A percentile compares a stretch with the other conserved stretches of the same genome.
Conservation (phyloP, 2,888 invertebrate species). For the Spilarctia lutea region DNA sequence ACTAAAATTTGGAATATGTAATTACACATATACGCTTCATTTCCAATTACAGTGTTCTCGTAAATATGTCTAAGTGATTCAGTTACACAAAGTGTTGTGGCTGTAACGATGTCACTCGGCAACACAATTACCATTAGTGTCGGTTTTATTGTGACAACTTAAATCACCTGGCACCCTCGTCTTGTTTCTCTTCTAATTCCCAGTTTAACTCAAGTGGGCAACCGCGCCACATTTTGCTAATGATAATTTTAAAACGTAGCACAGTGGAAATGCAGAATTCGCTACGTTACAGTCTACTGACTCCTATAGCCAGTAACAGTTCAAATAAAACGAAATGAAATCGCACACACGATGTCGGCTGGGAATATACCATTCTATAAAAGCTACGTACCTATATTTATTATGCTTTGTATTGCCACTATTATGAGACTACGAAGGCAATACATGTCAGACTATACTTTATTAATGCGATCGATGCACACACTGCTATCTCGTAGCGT, state of each 20-base stretch:
- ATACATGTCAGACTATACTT: constrained; percentile 61
- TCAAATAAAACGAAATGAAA: constrained; percentile 73
- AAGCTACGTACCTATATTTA: constrained; percentile 54
- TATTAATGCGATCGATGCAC: constrained; percentile 56
- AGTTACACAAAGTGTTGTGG: constrained; percentile 47
- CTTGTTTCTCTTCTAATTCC: constrained; percentile 46
- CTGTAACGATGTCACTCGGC: constrained; percentile 51
- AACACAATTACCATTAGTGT: constrained; percentile 63
- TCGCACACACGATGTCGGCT: constrained; percentile 60
- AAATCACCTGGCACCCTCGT: constrained; percentile 60
- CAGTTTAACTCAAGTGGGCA: constrained; percentile 44
- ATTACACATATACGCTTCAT: constrained; percentile 10
- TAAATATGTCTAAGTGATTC: constrained; percentile 49
- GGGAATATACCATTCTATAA: constrained; percentile 55
- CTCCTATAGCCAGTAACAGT: constrained; percentile 56
- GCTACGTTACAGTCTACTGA: constrained; percentile 57
- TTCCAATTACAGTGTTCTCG: constrained; percentile 41
- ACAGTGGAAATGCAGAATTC: constrained; percentile 44
- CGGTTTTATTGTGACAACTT: constrained; percentile 60
- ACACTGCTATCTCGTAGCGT: constrained; percentile 21
- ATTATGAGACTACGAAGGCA: constrained; percentile 64
- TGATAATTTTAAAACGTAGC: constrained; percentile 53
- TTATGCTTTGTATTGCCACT: constrained; percentile 57
- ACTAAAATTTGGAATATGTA: not conserved
- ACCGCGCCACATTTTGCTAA: constrained; percentile 44